phyloP scores from a whole-genome alignment of 2,888 invertebrate species.

The Pyrocoelia pectoralis region DNA sequence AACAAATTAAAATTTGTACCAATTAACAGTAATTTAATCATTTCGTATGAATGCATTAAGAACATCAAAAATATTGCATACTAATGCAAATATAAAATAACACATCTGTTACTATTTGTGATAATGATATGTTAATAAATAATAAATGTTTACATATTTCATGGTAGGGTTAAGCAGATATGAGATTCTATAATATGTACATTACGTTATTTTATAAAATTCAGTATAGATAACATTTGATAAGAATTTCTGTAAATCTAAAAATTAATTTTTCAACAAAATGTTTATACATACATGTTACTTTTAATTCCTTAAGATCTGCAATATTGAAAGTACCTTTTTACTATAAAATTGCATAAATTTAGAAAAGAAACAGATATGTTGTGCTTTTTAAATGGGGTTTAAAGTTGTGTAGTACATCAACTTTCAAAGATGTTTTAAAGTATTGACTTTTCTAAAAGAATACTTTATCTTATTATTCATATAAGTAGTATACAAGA shows the following conservation, averaged over 20 bases:
- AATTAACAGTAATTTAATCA: slow-evolving; percentile 49
- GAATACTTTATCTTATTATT: slow-evolving; percentile 10
- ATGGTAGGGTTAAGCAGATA: slow-evolving; percentile 35
- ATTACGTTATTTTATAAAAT: slow-evolving; percentile 26
- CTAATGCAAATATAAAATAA: slow-evolving; percentile 44
- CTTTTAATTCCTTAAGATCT: slow-evolving; percentile 20
- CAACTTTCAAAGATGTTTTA: slow-evolving; percentile 13
- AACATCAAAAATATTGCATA: slow-evolving; percentile 39
- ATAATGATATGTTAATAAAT: slow-evolving; percentile 39
- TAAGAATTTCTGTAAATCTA: slow-evolving; percentile 23
- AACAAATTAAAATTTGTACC: slow-evolving; percentile 56
- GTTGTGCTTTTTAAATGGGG: slow-evolving; percentile 26
- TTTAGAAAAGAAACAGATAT: slow-evolving; percentile 24
- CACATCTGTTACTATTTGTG: slow-evolving; percentile 29
- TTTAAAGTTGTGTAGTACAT: slow-evolving; percentile 23
- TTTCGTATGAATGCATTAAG: slow-evolving; percentile 47
- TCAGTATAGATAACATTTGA: slow-evolving; percentile 30
- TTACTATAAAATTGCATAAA: slow-evolving; percentile 17
- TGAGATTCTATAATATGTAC: slow-evolving; percentile 32
- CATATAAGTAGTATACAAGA: slow-evolving; percentile 19
- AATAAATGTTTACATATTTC: slow-evolving; percentile 27
- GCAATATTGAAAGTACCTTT: slow-evolving; percentile 17
- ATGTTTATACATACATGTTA: slow-evolving; percentile 21
- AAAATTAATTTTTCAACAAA: slow-evolving; percentile 23
- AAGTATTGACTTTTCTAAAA: slow-evolving; percentile 21